phyloP scores from a whole-genome alignment of 2,888 invertebrate species.

The Scaptomyza flava region DNA sequence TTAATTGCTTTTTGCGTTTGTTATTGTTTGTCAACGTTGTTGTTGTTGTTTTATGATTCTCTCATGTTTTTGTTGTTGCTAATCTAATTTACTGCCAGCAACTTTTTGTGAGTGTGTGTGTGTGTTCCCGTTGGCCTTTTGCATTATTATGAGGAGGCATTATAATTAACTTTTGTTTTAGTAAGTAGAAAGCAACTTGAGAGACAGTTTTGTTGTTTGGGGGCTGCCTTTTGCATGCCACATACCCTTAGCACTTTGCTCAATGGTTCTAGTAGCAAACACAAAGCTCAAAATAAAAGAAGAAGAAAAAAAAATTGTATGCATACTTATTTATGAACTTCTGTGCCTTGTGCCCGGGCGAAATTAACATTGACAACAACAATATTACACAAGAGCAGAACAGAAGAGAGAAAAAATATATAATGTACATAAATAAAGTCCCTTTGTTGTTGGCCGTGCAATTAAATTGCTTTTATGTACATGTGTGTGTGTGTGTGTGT shows the following conservation, averaged over 20 bases:
- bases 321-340: conserved; percentile 75
- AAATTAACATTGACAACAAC: conserved; percentile 62
- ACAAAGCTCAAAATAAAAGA: conserved; percentile 48
- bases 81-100: conserved; percentile 79
- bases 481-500: conserved; percentile 22
- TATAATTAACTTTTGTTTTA: conserved; percentile 79
- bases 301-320: conserved; percentile 48
- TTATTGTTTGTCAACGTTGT: conserved; percentile 69
- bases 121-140: conserved; percentile 52
- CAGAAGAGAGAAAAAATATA: conserved; percentile 21
- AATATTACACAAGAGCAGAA: conserved; percentile 33
- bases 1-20: conserved; percentile 75
- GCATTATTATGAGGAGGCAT: conserved; percentile 75
- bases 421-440: conserved; percentile 5
- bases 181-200: conserved; percentile 71
- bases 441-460: conserved; percentile 66
- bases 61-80: conserved; percentile 58
- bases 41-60: conserved; percentile 33
- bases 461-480: conserved; percentile 66
- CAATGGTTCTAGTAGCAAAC: conserved; percentile 48
- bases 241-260: conserved; percentile 23
- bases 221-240: conserved; percentile 46
- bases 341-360: conserved; percentile 57
- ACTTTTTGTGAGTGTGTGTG: conserved; percentile 64
- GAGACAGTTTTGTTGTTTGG: conserved; percentile 41